Conservation (phyloP, 2,797 vertebrate species). For the Naso thynnoides region DNA sequence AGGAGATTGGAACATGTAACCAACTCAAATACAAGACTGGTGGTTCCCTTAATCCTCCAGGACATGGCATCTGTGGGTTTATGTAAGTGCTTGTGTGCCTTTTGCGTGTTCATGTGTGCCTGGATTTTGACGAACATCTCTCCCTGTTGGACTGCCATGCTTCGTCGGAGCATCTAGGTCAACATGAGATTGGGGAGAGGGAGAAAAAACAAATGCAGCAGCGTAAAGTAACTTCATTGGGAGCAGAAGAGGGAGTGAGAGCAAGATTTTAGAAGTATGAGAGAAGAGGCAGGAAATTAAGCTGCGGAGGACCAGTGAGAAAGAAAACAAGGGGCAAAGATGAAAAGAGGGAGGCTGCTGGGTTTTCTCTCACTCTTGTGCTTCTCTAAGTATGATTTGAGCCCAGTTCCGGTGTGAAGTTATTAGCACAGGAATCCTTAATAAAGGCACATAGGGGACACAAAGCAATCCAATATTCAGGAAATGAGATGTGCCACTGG, state of each 20-base stretch:
- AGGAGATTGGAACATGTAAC: constrained; percentile 67
- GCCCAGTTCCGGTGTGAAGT: constrained; percentile 66
- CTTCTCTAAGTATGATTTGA: constrained; percentile 56
- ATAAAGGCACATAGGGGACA: constrained; percentile 64
- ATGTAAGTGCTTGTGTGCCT: constrained; percentile 19
- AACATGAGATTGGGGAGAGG: constrained; percentile 60
- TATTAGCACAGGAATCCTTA: constrained; percentile 65
- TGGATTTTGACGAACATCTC: constrained; percentile 71
- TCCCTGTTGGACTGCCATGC: constrained; percentile 70
- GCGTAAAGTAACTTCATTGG: constrained; percentile 52
- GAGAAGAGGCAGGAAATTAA: constrained; percentile 50
- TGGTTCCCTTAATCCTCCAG: constrained; percentile 66
- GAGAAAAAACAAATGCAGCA: background rate
- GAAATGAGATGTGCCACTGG: constrained; percentile 52
- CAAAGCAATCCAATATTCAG: constrained; percentile 60
- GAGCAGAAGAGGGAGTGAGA: constrained; percentile 47
- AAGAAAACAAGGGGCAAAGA: constrained; percentile 61
- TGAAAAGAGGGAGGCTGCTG: constrained; percentile 54
- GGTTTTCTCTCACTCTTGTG: constrained; percentile 46
- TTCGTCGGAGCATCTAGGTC: constrained; percentile 82
- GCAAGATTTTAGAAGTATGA: constrained; percentile 53
- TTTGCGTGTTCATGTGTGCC: constrained; percentile 20
- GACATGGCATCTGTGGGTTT: constrained; percentile 46
- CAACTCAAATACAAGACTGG: constrained; percentile 59
- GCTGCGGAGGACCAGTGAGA: constrained; percentile 39